Base-by-base conservation (phyloP, 2,888 invertebrate genomes). In the Trachelus stipa region DNA sequence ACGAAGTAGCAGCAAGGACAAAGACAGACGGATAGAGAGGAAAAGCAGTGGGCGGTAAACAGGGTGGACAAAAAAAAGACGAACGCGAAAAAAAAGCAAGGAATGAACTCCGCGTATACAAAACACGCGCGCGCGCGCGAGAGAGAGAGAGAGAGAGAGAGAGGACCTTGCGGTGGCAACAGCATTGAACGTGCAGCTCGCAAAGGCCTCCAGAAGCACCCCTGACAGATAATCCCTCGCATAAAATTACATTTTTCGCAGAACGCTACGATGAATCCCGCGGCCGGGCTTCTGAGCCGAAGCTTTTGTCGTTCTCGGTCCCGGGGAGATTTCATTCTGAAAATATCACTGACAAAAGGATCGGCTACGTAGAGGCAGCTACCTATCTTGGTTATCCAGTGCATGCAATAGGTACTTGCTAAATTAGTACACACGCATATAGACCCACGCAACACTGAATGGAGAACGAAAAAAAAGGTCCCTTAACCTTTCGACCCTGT, bases 201-300 rank as follows among this genome's bases (percentile, higher is more conserved):
- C 23, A 56, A 56, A 56, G 23, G 23, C 56, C 23, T 56, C 23
- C 2, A 23, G 56, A 56, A 56, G 56, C 56, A 56, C 56, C 56
- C 56, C 56, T 56, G 56, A 56, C 71, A 31, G 71, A 71, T 71
- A 71, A 71, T 71, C 71, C 71, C 31, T 33, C 71, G 71, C 71
- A 34, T 71, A 34, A 71, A 71, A 71, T 71, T 71, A 71, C 71
- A 34, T 71, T 71, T 71, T 34, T 71, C 56, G 23, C 34, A 71
- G 71, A 71, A 71, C 33, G 71, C 23, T 9, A 71, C 71, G 71
- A 33, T 23, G 71, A 33, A 71, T 71, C 71, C 71, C 2, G 15
- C 56, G 56, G 2, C 23, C 56, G 56, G 23, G 56, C 56, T 56
- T 56, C 56, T 56, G 56, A 56, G 56, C 56, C 9, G 56, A 23